These are phyloP conservation scores for Anarsia innoxiella DNA, from an alignment of 2,888 invertebrate genomes.

Conservation along the genomic window DNA sequence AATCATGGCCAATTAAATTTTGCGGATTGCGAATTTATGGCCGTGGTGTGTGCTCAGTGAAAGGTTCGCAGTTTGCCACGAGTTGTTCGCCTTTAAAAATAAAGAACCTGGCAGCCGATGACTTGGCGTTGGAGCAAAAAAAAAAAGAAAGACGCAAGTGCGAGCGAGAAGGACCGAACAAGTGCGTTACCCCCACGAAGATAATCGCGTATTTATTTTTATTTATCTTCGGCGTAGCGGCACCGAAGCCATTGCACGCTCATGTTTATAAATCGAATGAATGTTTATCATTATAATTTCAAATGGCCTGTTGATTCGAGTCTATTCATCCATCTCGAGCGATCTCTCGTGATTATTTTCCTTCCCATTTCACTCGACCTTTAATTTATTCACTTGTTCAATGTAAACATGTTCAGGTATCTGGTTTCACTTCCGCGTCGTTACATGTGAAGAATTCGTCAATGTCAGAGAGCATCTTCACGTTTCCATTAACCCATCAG, in stretches of 20 bases:
- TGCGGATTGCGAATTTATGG: slow-evolving; percentile 20
- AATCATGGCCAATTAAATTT: slow-evolving; percentile 15
- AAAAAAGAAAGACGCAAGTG: slow-evolving; percentile 41
- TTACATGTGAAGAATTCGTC: background rate
- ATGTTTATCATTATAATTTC: slow-evolving; percentile 23
- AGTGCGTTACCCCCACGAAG: slow-evolving; percentile 73
- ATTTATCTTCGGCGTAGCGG: slow-evolving; percentile 40
- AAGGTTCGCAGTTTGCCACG: slow-evolving; percentile 50
- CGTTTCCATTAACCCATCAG: slow-evolving; percentile 11
- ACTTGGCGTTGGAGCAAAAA: slow-evolving; percentile 56
- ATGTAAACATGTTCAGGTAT: too few relatives aligned
- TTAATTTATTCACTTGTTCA: too few relatives aligned
- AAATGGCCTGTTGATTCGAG: slow-evolving; percentile 11
- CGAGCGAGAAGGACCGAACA: slow-evolving; percentile 60
- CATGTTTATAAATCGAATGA: slow-evolving; percentile 25
- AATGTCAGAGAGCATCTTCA: slow-evolving; percentile 2
- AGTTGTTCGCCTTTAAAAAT: slow-evolving; percentile 53
- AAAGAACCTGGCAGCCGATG: slow-evolving; percentile 60
- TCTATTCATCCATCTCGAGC: slow-evolving; percentile 9
- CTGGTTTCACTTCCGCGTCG: slow-evolving; percentile 4
- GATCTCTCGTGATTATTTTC: background rate
- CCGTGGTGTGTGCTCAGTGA: slow-evolving; percentile 42
- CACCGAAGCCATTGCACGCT: slow-evolving; percentile 16
- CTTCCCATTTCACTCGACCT: background rate
- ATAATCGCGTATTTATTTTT: slow-evolving; percentile 58